These are phyloP conservation scores for Cryptoprocta ferox DNA, from an alignment of 2,797 vertebrate species.

Conservation along the genomic window DNA sequence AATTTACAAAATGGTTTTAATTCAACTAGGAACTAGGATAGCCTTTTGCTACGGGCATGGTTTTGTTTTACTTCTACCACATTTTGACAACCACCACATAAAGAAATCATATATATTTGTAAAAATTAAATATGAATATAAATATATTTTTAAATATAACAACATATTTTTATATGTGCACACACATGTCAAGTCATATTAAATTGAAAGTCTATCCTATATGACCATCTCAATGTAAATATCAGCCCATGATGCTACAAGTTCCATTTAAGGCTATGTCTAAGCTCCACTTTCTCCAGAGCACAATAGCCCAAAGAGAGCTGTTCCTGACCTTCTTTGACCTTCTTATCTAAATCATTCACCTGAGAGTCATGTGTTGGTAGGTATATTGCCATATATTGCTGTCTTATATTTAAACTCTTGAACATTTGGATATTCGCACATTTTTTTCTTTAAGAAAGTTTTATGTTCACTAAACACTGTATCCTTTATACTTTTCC, in stretches of 20 bases:
- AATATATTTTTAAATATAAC: neutral
- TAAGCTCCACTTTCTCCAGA: neutral
- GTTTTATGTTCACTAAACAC: neutral
- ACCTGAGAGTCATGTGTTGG: neutral
- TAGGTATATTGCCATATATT: conserved; percentile 26
- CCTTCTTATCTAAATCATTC: conserved; percentile 15
- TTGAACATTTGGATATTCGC: neutral
- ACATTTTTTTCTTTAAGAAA: neutral
- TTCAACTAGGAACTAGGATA: too few species aligned
- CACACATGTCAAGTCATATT: neutral
- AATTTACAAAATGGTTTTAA: too few species aligned
- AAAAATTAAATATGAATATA: neutral
- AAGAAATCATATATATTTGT: neutral
- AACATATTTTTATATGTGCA: neutral
- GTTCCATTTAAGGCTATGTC: neutral
- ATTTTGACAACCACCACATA: neutral
- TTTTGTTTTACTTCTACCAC: neutral
- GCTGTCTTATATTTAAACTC: conserved; percentile 29
- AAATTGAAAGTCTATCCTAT: neutral
- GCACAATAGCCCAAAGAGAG: neutral
- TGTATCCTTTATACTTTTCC: neutral
- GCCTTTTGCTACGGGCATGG: neutral
- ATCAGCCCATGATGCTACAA: neutral
- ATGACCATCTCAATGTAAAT: neutral
- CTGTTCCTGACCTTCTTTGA: neutral